Percentiles rank a stretch among this genome's conserved stretches.
phyloP scores from a whole-genome alignment of 2,113 vertebrate species.

The Peromyscus maniculatus region DNA sequence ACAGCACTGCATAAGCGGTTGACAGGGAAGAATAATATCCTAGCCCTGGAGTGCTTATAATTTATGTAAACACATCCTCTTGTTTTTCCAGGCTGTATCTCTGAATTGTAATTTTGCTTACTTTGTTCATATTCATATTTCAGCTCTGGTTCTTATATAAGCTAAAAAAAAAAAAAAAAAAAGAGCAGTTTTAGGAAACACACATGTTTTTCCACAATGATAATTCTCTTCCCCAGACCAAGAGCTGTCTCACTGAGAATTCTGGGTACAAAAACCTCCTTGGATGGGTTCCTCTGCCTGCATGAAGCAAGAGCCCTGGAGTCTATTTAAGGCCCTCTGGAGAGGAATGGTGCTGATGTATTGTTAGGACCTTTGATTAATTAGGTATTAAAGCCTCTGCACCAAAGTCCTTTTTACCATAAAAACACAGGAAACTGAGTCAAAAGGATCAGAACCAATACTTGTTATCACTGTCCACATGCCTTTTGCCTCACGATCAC shows the following conservation, averaged over 20 bases:
- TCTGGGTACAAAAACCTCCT: background rate
- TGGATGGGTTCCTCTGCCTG: background rate
- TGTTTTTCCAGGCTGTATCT: conserved; percentile 70
- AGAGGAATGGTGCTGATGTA: background rate
- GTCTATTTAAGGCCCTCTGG: background rate
- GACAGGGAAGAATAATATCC: conserved; percentile 78
- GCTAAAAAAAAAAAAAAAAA: conserved; percentile 73
- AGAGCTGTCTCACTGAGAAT: conserved; percentile 12
- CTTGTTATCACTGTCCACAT: background rate
- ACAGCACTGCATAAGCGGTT: conserved; percentile 67
- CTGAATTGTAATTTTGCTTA: conserved; percentile 63
- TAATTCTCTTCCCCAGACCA: background rate
- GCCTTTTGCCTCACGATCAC: background rate
- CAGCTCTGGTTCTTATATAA: conserved; percentile 67
- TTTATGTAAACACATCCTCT: conserved; percentile 79
- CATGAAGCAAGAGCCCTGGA: background rate
- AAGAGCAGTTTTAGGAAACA: conserved; percentile 63
- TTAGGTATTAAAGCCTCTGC: background rate
- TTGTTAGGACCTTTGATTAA: background rate
- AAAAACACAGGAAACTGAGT: conserved; percentile 41
- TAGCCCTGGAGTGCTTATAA: conserved; percentile 72
- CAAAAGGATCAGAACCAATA: background rate
- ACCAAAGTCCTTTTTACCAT: background rate
- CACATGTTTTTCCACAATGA: conserved; percentile 60
- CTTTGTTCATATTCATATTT: conserved; percentile 66